These are phyloP conservation scores for Drosophila trapezifrons DNA, from an alignment of 1,140 invertebrate species.

Conservation along the genomic window DNA sequence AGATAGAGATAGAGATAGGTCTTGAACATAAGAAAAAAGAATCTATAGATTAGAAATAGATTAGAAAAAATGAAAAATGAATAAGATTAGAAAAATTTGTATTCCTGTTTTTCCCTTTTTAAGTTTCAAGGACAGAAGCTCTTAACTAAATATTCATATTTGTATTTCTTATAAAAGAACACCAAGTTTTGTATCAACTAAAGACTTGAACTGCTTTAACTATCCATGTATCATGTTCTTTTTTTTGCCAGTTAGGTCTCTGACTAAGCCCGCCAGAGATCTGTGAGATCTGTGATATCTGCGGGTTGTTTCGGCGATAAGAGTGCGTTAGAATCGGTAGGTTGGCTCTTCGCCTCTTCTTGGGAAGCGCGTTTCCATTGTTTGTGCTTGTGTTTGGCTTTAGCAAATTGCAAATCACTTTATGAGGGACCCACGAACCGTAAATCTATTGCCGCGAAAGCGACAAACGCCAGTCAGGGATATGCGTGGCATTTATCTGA, in stretches of 20 bases:
- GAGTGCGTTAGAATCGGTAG: conserved; percentile 36
- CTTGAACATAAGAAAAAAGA: no score
- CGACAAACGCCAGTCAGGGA: conserved; percentile 24
- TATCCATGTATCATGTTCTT: not conserved
- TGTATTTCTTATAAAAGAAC: no score
- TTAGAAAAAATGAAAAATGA: not conserved
- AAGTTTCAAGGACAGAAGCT: not conserved
- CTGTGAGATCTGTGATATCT: conserved; percentile 1
- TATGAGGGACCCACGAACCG: conserved; percentile 50
- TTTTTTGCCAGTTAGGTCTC: not conserved
- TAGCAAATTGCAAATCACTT: conserved; percentile 70
- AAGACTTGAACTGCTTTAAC: not conserved
- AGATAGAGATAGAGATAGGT: no score
- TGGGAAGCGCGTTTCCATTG: conserved; percentile 2
- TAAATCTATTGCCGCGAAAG: conserved; percentile 56
- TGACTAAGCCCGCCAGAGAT: conserved; percentile 23
- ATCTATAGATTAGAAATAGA: no score
- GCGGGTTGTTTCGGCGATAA: conserved; percentile 23
- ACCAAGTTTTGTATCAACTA: no score
- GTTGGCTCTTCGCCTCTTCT: conserved; percentile 1
- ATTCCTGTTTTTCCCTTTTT: not conserved
- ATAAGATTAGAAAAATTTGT: no score
- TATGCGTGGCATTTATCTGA: conserved; percentile 26
- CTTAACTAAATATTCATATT: not conserved
- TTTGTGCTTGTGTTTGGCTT: conserved; percentile 29